Conservation (phyloP, 2,113 vertebrate species). For the Uropsilus gracilis region DNA sequence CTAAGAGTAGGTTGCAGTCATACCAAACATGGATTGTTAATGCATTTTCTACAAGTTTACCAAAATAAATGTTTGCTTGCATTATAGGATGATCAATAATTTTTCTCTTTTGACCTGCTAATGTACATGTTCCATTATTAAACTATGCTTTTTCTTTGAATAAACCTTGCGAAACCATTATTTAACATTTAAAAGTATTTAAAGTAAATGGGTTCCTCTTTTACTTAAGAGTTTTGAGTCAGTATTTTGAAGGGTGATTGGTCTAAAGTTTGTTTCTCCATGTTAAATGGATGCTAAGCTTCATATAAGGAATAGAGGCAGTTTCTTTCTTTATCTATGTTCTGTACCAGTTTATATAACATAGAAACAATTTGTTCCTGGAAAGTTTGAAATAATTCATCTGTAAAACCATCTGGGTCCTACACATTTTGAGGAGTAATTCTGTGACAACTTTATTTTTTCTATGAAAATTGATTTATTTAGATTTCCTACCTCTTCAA, state of each 20-base stretch:
- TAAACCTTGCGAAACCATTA: slow-evolving; percentile 21
- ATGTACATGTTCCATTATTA: slow-evolving; percentile 26
- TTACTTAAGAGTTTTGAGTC: slow-evolving; percentile 21
- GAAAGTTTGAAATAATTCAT: slow-evolving; percentile 78
- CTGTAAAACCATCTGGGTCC: slow-evolving; percentile 78
- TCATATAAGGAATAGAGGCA: slow-evolving; percentile 60
- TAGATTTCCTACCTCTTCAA: slow-evolving; percentile 75
- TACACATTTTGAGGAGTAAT: slow-evolving; percentile 70
- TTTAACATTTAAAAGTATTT: slow-evolving; percentile 49
- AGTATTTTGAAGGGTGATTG: slow-evolving; percentile 32
- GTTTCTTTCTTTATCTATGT: slow-evolving; percentile 70
- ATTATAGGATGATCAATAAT: background rate
- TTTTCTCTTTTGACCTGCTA: slow-evolving; percentile 10
- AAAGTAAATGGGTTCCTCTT: background rate
- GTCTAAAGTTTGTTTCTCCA: slow-evolving; percentile 60
- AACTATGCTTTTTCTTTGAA: slow-evolving; percentile 39
- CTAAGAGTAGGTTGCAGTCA: background rate
- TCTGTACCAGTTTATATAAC: slow-evolving; percentile 71
- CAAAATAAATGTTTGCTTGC: background rate
- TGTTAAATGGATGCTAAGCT: slow-evolving; percentile 48
- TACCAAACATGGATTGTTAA: background rate
- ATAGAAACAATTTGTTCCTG: slow-evolving; percentile 78
- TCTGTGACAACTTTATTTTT: slow-evolving; percentile 76
- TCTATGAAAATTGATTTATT: slow-evolving; percentile 76
- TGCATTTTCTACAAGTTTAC: background rate